Base-by-base conservation (phyloP, 2,888 invertebrate genomes). In the Micoletzkya japonica region DNA sequence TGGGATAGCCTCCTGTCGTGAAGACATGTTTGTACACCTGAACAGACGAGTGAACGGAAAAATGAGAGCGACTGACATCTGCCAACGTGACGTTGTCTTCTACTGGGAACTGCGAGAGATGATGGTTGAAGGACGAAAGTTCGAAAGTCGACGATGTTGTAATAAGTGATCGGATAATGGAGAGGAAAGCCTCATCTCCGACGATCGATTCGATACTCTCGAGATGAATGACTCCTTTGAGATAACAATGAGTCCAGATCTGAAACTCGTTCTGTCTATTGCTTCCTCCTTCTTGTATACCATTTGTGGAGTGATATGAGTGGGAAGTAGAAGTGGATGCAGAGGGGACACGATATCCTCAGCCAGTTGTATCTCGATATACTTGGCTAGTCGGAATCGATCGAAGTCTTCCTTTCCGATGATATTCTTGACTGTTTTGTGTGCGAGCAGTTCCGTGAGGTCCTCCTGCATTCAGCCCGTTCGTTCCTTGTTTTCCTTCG, bases 301-400 rank as follows among this genome's bases (percentile, higher is more conserved):
- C 74, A 76, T 72, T 56, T 75, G 72, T 49, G 73, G 76, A 58
- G 52, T 70, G 10, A 79, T 75, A 17, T 72, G 66, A n/a, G 73
- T 68, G 10, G 79, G 77, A 72, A 79, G 72, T 4, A 72, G 54
- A 20, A 81, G 73, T 1, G 81, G 74, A 52, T 80, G 78, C 4
- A 70, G 73, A 1, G 78, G 79, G n/a, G 76, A 78, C 36, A 82
- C 70, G 58, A 81, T 78, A 58, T 80, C 76, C 64, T 82, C 83
- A n/a, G 82, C 82, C 57, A 84, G 67, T 61, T 82, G 82, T 28
- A 82, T 77, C 50, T 80, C 78, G 4, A 84, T 78, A 67, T 83
- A 84, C 64, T 81, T 76, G 0, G 82, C 73, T 50, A 83, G 66
- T 58, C 75, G 74, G 74, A 77, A 78, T 28, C 74, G 57, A 37